These are phyloP conservation scores for Notechis scutatus DNA, from an alignment of 2,113 vertebrate genomes.

Conservation along the genomic window DNA sequence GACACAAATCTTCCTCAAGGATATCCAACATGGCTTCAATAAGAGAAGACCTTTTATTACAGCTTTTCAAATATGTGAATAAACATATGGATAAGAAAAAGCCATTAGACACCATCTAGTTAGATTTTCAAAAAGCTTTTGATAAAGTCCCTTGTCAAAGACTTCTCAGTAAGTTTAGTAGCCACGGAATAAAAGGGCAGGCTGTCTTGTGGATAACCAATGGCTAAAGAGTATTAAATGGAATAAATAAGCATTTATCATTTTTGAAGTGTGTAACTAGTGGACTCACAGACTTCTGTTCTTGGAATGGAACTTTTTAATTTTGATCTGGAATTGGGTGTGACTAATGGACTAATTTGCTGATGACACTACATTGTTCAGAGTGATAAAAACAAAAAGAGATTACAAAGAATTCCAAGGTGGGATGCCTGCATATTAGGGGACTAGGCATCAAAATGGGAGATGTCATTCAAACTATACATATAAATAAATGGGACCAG, in stretches of 20 bases:
- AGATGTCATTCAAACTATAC: not conserved
- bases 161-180: not conserved
- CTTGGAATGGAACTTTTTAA: not conserved
- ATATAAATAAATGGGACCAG: not conserved
- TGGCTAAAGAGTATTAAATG: not conserved
- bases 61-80: not conserved
- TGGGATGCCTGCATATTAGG: not conserved
- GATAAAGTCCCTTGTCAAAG: not conserved
- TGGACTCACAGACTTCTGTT: not conserved
- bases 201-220: not conserved
- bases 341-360: not conserved
- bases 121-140: not conserved
- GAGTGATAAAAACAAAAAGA: not conserved
- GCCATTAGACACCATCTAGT: not conserved
- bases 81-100: not conserved
- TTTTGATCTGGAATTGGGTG: not conserved
- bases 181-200: not conserved
- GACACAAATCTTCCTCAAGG: not conserved
- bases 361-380: not conserved
- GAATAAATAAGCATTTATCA: not conserved
- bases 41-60: not conserved
- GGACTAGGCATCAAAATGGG: not conserved
- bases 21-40: not conserved
- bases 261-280: not conserved
- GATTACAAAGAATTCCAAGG: not conserved